A percentile compares a stretch with the other conserved stretches of the same genome.
phyloP scores from a whole-genome alignment of 2,888 invertebrate species.

The Philhelius pedissequus region DNA sequence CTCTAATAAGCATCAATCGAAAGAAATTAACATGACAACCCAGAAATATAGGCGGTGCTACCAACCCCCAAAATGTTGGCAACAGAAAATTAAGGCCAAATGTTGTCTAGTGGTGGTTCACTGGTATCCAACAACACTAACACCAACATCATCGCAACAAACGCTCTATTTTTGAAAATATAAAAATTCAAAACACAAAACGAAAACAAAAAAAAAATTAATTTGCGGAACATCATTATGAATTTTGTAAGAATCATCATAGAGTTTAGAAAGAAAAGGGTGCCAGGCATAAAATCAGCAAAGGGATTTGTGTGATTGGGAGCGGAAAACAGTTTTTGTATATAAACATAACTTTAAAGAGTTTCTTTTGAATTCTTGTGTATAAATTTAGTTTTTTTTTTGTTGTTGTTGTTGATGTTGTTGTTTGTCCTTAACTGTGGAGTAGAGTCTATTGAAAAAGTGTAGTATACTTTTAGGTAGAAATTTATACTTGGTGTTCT shows the following conservation, averaged over 20 bases:
- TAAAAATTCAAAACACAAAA: slow-evolving; percentile 11
- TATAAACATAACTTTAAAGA: not conserved
- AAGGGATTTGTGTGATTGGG: slow-evolving; percentile 34
- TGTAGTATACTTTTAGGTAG: not conserved
- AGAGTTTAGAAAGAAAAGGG: slow-evolving; percentile 25
- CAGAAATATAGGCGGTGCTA: slow-evolving; percentile 30
- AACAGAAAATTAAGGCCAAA: slow-evolving; percentile 62
- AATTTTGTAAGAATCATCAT: slow-evolving; percentile 44
- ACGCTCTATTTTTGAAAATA: slow-evolving; percentile 16
- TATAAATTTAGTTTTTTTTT: slow-evolving; percentile 12
- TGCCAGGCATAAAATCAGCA: slow-evolving; percentile 39
- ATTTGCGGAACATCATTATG: slow-evolving; percentile 56
- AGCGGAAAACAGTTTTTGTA: slow-evolving; percentile 35
- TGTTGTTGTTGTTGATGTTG: not conserved
- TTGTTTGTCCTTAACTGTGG: not conserved
- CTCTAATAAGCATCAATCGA: not conserved
- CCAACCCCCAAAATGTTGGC: slow-evolving; percentile 18
- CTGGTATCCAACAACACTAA: slow-evolving; percentile 21
- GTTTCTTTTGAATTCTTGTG: not conserved
- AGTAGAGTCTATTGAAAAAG: slow-evolving; percentile 4
- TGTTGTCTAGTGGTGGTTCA: slow-evolving; percentile 48
- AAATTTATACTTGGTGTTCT: not conserved
- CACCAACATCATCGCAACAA: not conserved
- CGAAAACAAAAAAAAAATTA: slow-evolving; percentile 21
- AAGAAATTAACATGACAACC: slow-evolving; percentile 42